Conservation (phyloP, 2,888 invertebrate genomes). For the Caenorhabditis afra region DNA sequence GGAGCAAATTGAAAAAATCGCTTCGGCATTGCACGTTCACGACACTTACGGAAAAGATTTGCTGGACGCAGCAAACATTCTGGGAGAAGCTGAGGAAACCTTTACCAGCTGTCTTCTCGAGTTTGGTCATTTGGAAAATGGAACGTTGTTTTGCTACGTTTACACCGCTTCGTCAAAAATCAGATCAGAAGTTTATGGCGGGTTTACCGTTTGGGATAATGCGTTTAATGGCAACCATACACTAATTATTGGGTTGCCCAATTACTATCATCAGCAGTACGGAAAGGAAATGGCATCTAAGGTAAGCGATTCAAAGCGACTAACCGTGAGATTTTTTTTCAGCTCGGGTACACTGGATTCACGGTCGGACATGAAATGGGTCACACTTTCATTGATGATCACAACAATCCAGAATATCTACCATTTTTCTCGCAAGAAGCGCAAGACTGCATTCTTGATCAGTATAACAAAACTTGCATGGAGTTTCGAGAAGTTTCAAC, state of each 20-base stretch:
- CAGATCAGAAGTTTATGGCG: background rate
- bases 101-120: background rate
- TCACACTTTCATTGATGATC: conserved; percentile 13
- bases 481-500: conserved; percentile 20
- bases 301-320: background rate
- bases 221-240: background rate
- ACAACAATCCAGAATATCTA: background rate
- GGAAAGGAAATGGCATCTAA: conserved; percentile 15
- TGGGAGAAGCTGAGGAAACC: background rate
- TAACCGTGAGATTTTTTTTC: background rate
- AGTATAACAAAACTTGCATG: conserved; percentile 14
- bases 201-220: background rate
- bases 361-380: conserved; percentile 15
- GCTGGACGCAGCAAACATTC: background rate
- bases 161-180: background rate
- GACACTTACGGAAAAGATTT: conserved; percentile 13
- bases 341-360: background rate
- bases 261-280: conserved; percentile 10
- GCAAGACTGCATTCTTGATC: conserved; percentile 3
- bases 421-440: conserved; percentile 12
- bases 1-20: background rate
- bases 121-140: background rate
- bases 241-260: conserved; percentile 12
- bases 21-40: background rate
- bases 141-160: background rate